Evolutionary conservation across 1,140 invertebrate species (phyloP), one percentile per base, ranked within the genome.

Genomic region (Lepidurus couesii): DNA sequence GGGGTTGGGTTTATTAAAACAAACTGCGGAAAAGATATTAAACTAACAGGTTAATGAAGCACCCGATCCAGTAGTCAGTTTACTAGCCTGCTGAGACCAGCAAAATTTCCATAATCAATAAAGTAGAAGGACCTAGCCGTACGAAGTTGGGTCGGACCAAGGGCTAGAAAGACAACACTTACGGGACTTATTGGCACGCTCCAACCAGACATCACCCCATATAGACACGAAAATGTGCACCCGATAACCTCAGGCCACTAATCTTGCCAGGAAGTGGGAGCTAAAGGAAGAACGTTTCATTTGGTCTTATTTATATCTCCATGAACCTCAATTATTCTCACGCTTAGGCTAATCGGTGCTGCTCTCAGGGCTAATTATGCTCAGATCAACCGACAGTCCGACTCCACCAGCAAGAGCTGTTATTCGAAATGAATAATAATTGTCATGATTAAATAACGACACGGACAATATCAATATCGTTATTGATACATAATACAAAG

Each of bases 91-190:
- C 53, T 65, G 53, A 65, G 53, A 65, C 53, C 16, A 21, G n/a
- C 53, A 21, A 65, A 65, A 65, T 65, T 65, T 65, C 53, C 53
- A 65, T 65, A 65, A 65, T 65, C 53, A 65, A 65, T 65, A 65
- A 21, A 65, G 21, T 21, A 21, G 13, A 65, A 65, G 53, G 53
- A 65, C 53, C 16, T 65, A 65, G n/a, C 53, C 9, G 53, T 65
- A 21, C 9, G 53, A 34, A 65, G 53, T 65, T 65, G 53, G 53
- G 53, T 65, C 53, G 21, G 21, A n/a, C 21, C 53, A 65, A 65
- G 3, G 53, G 13, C 21, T n/a, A 65, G 21, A 65, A 65, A 65
- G 53, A 65, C 1, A 65, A 65, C 53, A 4, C 53, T 65, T 13
- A 16, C 53, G 13, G 53, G 13, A 13, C 16, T 65, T n/a, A n/a